Evolutionary conservation across 2,113 vertebrate genomes (phyloP).

Genomic region (Geococcyx californianus): DNA sequence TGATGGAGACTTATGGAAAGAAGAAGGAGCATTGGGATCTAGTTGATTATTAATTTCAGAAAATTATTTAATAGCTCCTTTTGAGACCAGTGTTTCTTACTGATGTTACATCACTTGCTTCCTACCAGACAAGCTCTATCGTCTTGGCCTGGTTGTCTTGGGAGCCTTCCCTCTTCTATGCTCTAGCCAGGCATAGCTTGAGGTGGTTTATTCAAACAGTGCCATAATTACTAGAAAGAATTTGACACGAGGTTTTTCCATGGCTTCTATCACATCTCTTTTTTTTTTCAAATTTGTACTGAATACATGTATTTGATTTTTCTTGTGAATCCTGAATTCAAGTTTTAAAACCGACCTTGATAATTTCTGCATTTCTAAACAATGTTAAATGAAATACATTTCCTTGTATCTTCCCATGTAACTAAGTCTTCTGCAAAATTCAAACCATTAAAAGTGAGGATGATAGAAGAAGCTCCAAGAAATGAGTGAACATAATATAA

Average conservation of each 20-base stretch:
- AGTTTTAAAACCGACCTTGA: background rate
- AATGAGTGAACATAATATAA: conserved; percentile 72
- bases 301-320: background rate
- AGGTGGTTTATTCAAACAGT: background rate
- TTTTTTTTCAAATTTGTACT: background rate
- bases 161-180: background rate
- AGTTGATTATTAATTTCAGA: background rate
- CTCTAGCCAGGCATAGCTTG: background rate
- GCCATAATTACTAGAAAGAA: background rate
- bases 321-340: background rate
- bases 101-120: background rate
- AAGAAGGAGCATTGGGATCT: background rate
- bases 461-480: conserved; percentile 66
- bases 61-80: background rate
- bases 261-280: background rate
- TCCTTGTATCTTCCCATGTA: background rate
- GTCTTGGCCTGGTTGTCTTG: background rate
- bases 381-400: conserved; percentile 10
- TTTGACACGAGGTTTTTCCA: background rate
- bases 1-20: background rate
- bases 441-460: conserved; percentile 55
- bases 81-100: background rate
- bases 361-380: conserved; percentile 50
- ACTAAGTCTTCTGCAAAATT: conserved; percentile 57
- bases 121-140: background rate